These are phyloP conservation scores for Pseudorhombus dupliciocellatus DNA, from an alignment of 2,113 vertebrate species.

Conservation along the genomic window DNA sequence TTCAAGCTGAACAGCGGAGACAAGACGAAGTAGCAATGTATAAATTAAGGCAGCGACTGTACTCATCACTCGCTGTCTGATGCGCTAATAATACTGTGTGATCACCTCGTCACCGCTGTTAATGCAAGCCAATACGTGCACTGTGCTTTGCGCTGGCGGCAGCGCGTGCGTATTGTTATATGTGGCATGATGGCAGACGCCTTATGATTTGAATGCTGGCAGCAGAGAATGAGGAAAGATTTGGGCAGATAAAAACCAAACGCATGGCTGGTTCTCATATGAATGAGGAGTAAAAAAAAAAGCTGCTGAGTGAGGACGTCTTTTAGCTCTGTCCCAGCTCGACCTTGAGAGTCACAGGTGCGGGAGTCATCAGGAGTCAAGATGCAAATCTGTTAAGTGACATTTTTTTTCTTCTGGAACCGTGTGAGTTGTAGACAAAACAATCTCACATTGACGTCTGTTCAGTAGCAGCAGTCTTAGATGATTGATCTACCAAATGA, in stretches of 20 bases:
- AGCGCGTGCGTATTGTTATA: constrained; percentile 23
- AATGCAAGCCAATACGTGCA: constrained; percentile 43
- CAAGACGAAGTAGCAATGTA: constrained; percentile 73
- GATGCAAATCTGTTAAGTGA: not conserved
- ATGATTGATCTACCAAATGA: not conserved
- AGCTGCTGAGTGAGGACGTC: not conserved
- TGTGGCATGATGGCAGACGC: constrained; percentile 3
- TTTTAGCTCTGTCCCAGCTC: not conserved
- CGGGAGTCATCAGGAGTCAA: not conserved
- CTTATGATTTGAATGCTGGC: constrained; percentile 10
- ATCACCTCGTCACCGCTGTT: constrained; percentile 58
- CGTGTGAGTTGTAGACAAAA: not conserved
- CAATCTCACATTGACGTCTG: not conserved
- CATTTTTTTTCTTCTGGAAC: not conserved
- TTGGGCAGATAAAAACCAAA: not conserved
- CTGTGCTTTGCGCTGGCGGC: constrained; percentile 25
- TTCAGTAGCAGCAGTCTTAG: not conserved
- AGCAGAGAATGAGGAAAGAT: not conserved
- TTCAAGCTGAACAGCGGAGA: constrained; percentile 65
- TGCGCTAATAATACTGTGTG: constrained; percentile 62
- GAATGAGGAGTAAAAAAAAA: not conserved
- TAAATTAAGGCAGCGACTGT: constrained; percentile 72
- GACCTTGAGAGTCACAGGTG: not conserved
- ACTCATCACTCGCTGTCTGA: constrained; percentile 68
- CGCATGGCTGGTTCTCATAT: constrained; percentile 4